A percentile compares a stretch with the other conserved stretches of the same genome.
These are phyloP conservation scores for Bovichtus diacanthus DNA, from an alignment of 2,797 vertebrate species.

Conservation along the genomic window DNA sequence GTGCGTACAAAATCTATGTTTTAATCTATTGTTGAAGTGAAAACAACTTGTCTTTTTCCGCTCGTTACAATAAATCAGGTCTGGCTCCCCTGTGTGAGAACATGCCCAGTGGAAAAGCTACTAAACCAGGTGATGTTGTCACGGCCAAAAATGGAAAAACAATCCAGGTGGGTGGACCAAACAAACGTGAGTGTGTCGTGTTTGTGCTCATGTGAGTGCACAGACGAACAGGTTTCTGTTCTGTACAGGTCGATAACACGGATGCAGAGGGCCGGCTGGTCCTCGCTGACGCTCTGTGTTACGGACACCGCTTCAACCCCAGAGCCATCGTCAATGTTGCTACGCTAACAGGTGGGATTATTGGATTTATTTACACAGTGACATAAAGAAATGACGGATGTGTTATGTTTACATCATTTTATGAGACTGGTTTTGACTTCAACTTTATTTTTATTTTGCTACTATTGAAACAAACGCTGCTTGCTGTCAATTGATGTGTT, in stretches of 20 bases:
- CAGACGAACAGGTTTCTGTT: not conserved
- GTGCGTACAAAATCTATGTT: too few species aligned
- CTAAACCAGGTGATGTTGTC: constrained; percentile 96
- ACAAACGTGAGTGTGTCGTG: not conserved
- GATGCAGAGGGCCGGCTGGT: constrained; percentile 96
- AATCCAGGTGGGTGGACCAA: constrained; percentile 89
- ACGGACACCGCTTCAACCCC: constrained; percentile 91
- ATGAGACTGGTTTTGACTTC: not conserved
- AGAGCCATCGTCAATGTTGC: constrained; percentile 92
- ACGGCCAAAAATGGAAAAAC: constrained; percentile 96
- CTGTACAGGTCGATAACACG: constrained; percentile 94
- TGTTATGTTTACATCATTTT: not conserved
- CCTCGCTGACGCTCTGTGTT: constrained; percentile 94
- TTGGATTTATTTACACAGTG: not conserved
- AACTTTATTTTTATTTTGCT: not conserved
- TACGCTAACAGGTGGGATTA: constrained; percentile 91
- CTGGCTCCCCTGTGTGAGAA: constrained; percentile 97
- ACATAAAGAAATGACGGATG: not conserved
- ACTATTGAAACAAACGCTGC: not conserved
- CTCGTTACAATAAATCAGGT: constrained; percentile 78
- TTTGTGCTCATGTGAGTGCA: not conserved
- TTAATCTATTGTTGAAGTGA: not conserved
- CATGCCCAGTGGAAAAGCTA: constrained; percentile 96
- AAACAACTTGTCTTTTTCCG: constrained; percentile 2
- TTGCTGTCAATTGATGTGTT: not conserved